Conservation (phyloP, 23 tunicate genomes). For the Trididemnum nubilum region DNA sequence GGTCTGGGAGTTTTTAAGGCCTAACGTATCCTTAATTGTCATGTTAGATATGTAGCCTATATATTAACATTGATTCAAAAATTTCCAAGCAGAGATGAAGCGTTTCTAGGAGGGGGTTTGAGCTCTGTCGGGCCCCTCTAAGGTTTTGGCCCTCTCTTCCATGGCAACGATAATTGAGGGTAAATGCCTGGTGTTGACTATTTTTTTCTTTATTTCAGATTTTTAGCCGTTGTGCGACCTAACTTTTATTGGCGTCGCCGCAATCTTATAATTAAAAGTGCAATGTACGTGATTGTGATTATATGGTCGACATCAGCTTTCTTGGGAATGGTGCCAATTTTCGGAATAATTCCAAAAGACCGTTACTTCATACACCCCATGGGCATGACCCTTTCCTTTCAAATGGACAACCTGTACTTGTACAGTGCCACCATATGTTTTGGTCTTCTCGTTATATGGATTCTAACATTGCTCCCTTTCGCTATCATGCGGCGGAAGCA, state of each 20-base stretch:
- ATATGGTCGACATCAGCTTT: constrained; percentile 19
- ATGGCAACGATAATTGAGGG: no score
- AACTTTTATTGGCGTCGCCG: constrained; percentile 8
- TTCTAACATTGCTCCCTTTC: background rate
- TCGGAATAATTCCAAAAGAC: constrained; percentile 21
- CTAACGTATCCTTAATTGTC: no score
- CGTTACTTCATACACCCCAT: constrained; percentile 27
- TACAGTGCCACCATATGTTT: constrained; percentile 2
- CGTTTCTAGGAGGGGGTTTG: no score
- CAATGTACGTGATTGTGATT: background rate
- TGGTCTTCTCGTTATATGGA: constrained; percentile 26
- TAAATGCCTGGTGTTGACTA: no score
- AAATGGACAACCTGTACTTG: constrained; percentile 35
- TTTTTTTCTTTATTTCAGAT: constrained; percentile 22
- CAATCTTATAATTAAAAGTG: background rate
- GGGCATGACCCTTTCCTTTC: constrained; percentile 38
- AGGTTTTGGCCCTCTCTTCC: no score
- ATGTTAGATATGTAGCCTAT: no score
- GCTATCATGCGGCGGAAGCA: constrained; percentile 4
- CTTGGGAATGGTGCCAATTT: constrained; percentile 25
- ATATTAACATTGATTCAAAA: no score
- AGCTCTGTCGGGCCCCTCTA: no score
- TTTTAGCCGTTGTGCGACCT: constrained; percentile 21
- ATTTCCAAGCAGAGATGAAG: no score
- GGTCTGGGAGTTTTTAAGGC: no score